A percentile compares a stretch with the other conserved stretches of the same genome.
phyloP scores from a whole-genome alignment of 2,797 vertebrate genomes.

The Cyprinodon diabolis region DNA sequence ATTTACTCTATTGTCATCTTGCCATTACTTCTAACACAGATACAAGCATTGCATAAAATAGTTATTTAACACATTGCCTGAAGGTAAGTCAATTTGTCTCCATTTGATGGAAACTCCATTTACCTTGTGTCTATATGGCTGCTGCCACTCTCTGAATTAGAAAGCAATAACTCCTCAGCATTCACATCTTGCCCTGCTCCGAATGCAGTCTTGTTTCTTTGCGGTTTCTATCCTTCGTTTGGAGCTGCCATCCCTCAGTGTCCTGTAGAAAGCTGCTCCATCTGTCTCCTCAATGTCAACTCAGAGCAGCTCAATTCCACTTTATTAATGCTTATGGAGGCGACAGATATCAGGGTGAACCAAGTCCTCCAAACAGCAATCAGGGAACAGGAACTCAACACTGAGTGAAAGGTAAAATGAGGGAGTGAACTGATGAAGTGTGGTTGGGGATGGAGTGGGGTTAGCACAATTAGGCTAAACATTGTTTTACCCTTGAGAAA shows the following conservation, averaged over 20 bases:
- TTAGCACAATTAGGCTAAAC: conserved; percentile 23
- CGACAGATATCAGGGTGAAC: conserved; percentile 49
- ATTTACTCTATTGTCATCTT: conserved; percentile 4
- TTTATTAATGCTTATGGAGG: conserved; percentile 60
- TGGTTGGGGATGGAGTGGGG: conserved; percentile 22
- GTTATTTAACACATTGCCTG: background rate
- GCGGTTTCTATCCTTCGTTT: conserved; percentile 22
- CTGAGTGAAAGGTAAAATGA: conserved; percentile 15
- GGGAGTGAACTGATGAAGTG: conserved; percentile 30
- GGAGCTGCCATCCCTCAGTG: conserved; percentile 21
- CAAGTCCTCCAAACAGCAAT: conserved; percentile 54
- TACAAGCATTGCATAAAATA: background rate
- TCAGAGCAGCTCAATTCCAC: conserved; percentile 41
- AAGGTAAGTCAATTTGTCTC: conserved; percentile 10
- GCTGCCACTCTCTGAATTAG: conserved; percentile 18
- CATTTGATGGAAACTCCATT: conserved; percentile 11
- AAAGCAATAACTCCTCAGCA: conserved; percentile 28
- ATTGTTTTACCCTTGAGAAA: conserved; percentile 46
- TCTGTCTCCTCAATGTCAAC: conserved; percentile 56
- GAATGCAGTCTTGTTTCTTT: background rate
- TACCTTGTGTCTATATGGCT: conserved; percentile 1
- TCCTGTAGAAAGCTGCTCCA: conserved; percentile 30
- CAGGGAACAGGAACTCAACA: conserved; percentile 39
- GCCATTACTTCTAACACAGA: background rate
- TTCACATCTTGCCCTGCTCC: conserved; percentile 21